Conservation (phyloP, 1,140 invertebrate species). For the Orchestia grillus region DNA sequence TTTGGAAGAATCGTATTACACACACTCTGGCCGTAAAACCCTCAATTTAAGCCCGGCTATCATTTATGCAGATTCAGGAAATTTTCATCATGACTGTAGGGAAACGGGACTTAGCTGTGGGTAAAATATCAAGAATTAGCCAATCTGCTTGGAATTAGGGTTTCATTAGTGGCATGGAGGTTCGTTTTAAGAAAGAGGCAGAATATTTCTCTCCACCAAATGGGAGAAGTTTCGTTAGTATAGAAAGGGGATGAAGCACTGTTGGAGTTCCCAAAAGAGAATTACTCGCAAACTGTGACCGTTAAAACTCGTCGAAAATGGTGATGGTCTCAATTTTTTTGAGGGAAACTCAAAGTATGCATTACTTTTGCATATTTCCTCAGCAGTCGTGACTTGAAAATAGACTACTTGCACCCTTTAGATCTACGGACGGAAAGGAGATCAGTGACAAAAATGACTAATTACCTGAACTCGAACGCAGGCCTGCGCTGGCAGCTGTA, state of each 20-base stretch:
- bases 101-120: not conserved
- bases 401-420: not conserved
- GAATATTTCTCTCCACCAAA: not conserved
- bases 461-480: not conserved
- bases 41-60: not conserved
- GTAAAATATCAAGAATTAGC: conserved; percentile 2
- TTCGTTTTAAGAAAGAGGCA: not conserved
- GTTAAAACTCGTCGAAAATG: not conserved
- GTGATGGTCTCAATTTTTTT: not conserved
- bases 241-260: not conserved
- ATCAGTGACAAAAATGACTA: not conserved
- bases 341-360: not conserved
- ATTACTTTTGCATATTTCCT: not conserved
- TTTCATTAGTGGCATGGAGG: not conserved
- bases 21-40: not conserved
- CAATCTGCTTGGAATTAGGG: not conserved
- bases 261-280: not conserved
- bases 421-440: not conserved
- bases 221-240: not conserved
- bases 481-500: not conserved
- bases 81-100: not conserved
- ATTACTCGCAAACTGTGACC: not conserved
- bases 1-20: conserved; percentile 19
- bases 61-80: not conserved
- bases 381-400: not conserved